A percentile compares a stretch with the other conserved stretches of the same genome.
These are phyloP conservation scores for Manis crassicaudata DNA, from an alignment of 2,797 vertebrate species.

Conservation along the genomic window DNA sequence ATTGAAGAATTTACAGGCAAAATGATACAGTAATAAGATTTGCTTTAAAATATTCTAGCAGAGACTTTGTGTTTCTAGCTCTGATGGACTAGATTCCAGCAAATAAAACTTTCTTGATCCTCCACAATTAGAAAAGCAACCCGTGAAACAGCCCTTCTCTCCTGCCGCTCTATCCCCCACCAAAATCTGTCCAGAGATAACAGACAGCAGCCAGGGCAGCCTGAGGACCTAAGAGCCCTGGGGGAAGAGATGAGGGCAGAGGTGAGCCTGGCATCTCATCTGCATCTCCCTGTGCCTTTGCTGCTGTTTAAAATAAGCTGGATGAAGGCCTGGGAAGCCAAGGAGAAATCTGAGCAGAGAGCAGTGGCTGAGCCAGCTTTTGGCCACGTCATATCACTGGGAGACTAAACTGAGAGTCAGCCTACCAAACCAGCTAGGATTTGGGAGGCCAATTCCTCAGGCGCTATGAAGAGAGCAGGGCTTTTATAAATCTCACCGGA, in stretches of 20 bases:
- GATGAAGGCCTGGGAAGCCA: not conserved
- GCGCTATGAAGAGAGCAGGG: too few species aligned
- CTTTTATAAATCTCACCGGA: not conserved
- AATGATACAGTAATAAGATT: not conserved
- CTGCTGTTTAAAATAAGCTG: not conserved
- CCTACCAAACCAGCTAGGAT: not conserved
- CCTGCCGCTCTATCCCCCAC: too few species aligned
- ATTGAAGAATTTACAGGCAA: not conserved
- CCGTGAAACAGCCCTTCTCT: not conserved
- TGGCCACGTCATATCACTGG: rapidly evolving
- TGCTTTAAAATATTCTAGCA: not conserved
- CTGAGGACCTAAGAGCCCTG: not conserved
- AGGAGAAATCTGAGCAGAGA: not conserved
- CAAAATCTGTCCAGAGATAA: not conserved
- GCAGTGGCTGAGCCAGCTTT: too few species aligned
- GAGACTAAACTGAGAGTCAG: not conserved
- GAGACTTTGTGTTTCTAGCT: not conserved
- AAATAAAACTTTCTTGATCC: not conserved
- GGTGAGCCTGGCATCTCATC: not conserved
- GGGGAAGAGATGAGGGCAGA: not conserved
- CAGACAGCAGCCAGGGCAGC: not conserved
- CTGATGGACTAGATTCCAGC: not conserved
- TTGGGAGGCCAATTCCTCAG: not conserved
- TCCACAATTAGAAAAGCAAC: not conserved
- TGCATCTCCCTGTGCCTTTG: not conserved